Conservation (phyloP, 2,888 invertebrate genomes). For the Ernsta delagoae region DNA sequence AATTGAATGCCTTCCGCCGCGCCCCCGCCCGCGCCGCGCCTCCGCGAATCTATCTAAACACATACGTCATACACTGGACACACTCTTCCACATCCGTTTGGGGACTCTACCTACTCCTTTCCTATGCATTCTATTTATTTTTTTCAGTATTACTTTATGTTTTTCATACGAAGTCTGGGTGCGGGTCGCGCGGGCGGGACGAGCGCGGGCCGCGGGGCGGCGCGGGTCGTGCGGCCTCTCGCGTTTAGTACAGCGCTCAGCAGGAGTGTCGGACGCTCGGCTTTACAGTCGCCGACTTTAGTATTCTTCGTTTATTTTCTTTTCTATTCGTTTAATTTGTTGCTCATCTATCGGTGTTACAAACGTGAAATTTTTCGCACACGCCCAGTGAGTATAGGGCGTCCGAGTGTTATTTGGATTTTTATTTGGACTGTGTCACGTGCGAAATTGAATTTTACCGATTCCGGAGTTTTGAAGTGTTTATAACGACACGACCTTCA, state of each 20-base stretch:
- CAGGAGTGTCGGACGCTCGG: conserved; percentile 84
- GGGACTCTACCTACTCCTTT: conserved; percentile 48
- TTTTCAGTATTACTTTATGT: conserved; percentile 57
- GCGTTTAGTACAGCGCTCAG: conserved; percentile 84
- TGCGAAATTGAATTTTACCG: conserved; percentile 78
- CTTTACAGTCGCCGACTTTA: conserved; percentile 79
- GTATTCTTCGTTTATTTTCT: conserved; percentile 85
- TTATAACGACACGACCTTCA: conserved; percentile 65
- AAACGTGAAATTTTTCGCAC: conserved; percentile 66
- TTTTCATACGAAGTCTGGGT: conserved; percentile 69
- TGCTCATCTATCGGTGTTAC: conserved; percentile 64
- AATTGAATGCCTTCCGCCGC: conserved; percentile 65
- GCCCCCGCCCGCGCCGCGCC: conserved; percentile 46
- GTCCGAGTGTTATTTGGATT: conserved; percentile 61
- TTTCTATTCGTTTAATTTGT: conserved; percentile 84
- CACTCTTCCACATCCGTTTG: conserved; percentile 49
- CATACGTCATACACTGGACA: conserved; percentile 43
- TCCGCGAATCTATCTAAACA: conserved; percentile 54
- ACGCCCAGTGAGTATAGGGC: conserved; percentile 64
- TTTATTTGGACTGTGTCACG: conserved; percentile 82
- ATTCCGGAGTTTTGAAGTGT: conserved; percentile 82
- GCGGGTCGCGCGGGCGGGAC: conserved; percentile 67
- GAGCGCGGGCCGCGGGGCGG: conserved; percentile 51
- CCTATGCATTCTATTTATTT: conserved; percentile 56
- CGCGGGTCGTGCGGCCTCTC: conserved; percentile 48